Conservation (phyloP, 2,113 vertebrate genomes). For the Oncorhynchus keta region DNA sequence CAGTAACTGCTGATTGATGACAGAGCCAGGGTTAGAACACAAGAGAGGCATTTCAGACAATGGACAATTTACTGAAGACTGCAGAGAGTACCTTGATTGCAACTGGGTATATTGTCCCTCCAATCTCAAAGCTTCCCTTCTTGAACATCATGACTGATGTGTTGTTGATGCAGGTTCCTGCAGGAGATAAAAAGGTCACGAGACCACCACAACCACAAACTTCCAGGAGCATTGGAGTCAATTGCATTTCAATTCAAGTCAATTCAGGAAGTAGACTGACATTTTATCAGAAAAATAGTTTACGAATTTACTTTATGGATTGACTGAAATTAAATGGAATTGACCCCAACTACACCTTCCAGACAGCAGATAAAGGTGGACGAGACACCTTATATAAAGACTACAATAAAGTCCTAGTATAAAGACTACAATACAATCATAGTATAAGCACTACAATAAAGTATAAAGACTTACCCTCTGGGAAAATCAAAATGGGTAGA, state of each 20-base stretch:
- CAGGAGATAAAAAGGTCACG: slow-evolving; percentile 9
- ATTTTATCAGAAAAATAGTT: background rate
- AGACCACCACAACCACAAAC: background rate
- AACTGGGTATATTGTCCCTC: slow-evolving; percentile 91
- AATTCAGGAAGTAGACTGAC: background rate
- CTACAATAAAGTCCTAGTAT: no score
- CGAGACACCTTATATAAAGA: no score
- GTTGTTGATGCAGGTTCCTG: slow-evolving; percentile 97
- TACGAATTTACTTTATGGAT: no score
- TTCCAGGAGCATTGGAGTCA: background rate
- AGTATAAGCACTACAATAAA: no score
- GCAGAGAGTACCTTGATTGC: slow-evolving; percentile 88
- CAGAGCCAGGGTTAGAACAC: background rate
- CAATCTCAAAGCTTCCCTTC: slow-evolving; percentile 97
- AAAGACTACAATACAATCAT: no score
- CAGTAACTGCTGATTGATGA: background rate
- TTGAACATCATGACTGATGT: slow-evolving; percentile 99
- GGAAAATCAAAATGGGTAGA: slow-evolving; percentile 94
- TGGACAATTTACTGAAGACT: no score
- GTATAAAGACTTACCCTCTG: slow-evolving; percentile 83
- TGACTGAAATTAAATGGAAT: no score
- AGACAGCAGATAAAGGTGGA: background rate
- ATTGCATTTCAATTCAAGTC: no score
- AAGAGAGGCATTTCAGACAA: no score
- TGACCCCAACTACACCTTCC: background rate